A percentile compares a stretch with the other conserved stretches of the same genome.
These are phyloP conservation scores for Callospermophilus lateralis DNA, from an alignment of 2,113 vertebrate species.

Conservation along the genomic window DNA sequence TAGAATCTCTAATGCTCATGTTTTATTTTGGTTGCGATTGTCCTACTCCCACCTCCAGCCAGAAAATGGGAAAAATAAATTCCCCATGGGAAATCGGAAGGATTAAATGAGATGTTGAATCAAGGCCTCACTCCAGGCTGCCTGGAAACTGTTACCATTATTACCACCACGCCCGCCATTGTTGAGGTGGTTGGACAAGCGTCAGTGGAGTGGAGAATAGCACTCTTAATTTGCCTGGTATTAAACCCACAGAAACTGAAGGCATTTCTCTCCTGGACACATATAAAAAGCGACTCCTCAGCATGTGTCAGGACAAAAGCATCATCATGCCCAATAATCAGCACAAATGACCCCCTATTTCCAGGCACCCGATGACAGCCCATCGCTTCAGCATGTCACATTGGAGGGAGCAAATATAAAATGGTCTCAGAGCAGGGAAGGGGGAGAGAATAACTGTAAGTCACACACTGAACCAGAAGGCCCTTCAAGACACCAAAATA, in stretches of 20 bases:
- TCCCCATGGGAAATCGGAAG: not conserved
- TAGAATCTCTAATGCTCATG: not conserved
- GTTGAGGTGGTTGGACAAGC: no score
- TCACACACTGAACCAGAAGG: not conserved
- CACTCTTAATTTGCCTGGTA: not conserved
- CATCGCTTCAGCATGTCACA: not conserved
- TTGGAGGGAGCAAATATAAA: not conserved
- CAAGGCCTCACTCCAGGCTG: not conserved
- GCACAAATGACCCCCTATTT: not conserved
- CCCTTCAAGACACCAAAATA: not conserved
- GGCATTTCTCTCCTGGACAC: not conserved
- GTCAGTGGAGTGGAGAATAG: not conserved
- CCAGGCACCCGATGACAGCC: not conserved
- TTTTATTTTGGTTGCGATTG: not conserved
- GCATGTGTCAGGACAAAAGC: not conserved
- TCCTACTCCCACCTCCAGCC: not conserved
- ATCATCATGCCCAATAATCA: not conserved
- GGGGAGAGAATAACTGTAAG: accelerated
- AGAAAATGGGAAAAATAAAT: not conserved
- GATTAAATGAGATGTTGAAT: not conserved
- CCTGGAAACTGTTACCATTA: not conserved
- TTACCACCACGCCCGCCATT: not conserved
- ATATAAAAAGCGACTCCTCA: not conserved
- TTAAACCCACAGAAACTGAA: not conserved
- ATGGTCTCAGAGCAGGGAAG: not conserved